Evolutionary conservation across 2,797 vertebrate genomes (phyloP).

Genomic region (Darevskia mixta): DNA sequence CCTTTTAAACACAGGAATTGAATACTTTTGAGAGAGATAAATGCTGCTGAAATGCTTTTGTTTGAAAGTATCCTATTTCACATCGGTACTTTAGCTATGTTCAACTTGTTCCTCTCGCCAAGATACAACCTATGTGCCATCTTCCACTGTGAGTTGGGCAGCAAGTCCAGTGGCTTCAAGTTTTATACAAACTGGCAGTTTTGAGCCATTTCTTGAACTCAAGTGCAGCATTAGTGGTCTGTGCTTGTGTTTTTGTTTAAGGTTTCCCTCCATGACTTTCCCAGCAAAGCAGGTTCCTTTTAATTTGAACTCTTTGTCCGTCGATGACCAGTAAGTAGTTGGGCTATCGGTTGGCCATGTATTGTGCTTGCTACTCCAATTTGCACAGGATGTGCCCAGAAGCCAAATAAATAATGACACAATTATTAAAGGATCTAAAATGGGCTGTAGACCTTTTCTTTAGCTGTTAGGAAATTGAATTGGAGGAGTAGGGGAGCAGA

Average conservation of each 20-base stretch:
- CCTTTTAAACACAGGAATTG: fast-evolving
- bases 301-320: background rate
- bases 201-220: background rate
- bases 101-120: background rate
- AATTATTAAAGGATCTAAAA: constrained; percentile 1
- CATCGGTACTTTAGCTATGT: background rate
- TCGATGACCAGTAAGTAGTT: constrained; percentile 14
- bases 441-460: background rate
- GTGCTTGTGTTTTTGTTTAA: background rate
- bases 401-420: background rate
- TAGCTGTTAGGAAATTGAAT: constrained; percentile 3
- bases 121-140: background rate
- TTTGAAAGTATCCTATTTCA: background rate
- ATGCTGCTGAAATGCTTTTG: background rate
- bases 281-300: background rate
- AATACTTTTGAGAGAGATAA: background rate
- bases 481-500: background rate
- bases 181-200: background rate
- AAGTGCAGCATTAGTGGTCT: background rate
- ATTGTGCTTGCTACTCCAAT: background rate
- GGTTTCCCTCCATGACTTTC: constrained; percentile 17
- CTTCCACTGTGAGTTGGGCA: background rate
- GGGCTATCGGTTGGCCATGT: background rate
- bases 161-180: background rate
- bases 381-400: background rate